Percentiles rank a stretch among this genome's conserved stretches.
phyloP scores from a whole-genome alignment of 2,113 vertebrate species.

The Galeopterus variegatus region DNA sequence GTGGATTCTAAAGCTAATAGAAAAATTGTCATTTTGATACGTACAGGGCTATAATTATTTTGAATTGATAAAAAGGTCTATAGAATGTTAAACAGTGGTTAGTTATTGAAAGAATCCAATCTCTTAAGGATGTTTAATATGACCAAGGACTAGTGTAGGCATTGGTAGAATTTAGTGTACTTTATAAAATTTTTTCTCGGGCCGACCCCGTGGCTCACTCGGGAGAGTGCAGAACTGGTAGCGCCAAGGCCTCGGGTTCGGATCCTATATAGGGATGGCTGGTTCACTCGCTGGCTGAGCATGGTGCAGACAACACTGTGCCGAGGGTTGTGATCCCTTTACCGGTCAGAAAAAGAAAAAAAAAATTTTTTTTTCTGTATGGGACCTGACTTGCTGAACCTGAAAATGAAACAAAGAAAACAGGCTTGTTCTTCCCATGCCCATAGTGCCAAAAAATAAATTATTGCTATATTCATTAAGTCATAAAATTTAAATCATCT shows the following conservation, averaged over 20 bases:
- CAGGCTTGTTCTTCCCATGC: constrained; percentile 32
- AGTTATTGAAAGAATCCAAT: constrained; percentile 26
- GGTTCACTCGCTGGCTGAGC: too few species aligned
- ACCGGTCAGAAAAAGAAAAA: too few species aligned
- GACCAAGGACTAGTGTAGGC: background rate
- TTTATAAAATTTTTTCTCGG: constrained; percentile 57
- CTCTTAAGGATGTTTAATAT: constrained; percentile 49
- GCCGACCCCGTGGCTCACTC: too few species aligned
- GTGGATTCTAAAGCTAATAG: constrained; percentile 29
- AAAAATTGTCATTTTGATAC: constrained; percentile 26
- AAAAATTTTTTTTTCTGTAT: background rate
- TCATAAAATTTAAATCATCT: constrained; percentile 63
- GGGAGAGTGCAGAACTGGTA: too few species aligned
- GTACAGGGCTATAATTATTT: constrained; percentile 15
- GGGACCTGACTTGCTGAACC: constrained; percentile 40
- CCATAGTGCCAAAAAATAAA: constrained; percentile 56
- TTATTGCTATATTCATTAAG: constrained; percentile 45
- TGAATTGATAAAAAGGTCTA: constrained; percentile 10
- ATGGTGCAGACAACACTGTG: too few species aligned
- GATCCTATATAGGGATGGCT: too few species aligned
- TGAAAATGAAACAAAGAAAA: constrained; percentile 66
- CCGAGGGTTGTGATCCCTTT: too few species aligned
- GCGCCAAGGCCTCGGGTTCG: too few species aligned
- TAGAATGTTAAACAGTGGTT: constrained; percentile 21
- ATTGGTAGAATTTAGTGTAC: constrained; percentile 30